Percentiles rank a stretch among this genome's conserved stretches.
These are phyloP conservation scores for Labeo catla DNA, from an alignment of 2,113 vertebrate genomes.

Conservation along the genomic window DNA sequence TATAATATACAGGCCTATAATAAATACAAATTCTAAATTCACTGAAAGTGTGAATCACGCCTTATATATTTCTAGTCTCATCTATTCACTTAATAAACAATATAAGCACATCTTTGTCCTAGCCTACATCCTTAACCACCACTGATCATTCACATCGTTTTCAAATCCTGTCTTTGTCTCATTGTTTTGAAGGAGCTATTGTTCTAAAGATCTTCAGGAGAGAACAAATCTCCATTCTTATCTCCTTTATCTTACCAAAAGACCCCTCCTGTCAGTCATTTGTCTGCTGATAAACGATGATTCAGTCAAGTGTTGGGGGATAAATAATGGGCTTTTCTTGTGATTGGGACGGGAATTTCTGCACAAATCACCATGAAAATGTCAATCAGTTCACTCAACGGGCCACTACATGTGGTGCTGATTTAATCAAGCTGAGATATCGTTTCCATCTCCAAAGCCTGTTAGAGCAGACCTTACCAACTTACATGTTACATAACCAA, in stretches of 20 bases:
- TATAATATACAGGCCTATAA: not conserved
- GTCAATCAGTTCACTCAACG: not conserved
- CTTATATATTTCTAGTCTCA: not conserved
- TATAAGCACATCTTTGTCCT: not conserved
- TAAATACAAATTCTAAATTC: not conserved
- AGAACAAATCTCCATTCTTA: not conserved
- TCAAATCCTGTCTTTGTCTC: not conserved
- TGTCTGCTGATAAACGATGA: conserved; percentile 4
- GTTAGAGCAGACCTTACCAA: not conserved
- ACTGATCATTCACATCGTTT: conserved; percentile 11
- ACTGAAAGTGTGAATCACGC: not conserved
- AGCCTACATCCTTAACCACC: not conserved
- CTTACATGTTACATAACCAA: conserved; percentile 24
- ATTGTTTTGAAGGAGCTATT: conserved; percentile 10
- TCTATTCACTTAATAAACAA: not conserved
- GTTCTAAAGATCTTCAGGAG: not conserved
- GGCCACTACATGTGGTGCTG: not conserved
- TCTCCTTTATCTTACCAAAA: not conserved
- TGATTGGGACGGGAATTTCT: not conserved
- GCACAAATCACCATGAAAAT: not conserved
- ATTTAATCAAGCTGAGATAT: conserved; percentile 2
- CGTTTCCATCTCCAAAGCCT: not conserved
- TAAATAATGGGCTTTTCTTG: not conserved
- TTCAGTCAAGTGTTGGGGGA: not conserved
- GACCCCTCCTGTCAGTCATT: not conserved